Evolutionary conservation across 2,113 vertebrate species (phyloP), one percentile per base, ranked within the genome.

Genomic region (Toxostoma redivivum): DNA sequence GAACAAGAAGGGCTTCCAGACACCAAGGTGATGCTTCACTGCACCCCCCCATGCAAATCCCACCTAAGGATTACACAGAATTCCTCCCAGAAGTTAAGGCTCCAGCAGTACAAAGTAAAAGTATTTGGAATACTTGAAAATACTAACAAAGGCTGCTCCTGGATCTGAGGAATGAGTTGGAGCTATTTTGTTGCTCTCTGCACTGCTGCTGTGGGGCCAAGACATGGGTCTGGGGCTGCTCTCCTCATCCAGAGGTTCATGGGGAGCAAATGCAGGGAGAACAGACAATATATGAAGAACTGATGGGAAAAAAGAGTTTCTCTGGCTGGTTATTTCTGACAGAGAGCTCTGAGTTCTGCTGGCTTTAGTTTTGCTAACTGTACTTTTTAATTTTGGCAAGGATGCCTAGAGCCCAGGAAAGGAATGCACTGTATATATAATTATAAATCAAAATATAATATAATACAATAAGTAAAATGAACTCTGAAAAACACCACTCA

Each of bases 401-500:
- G 73, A 90, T 70, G 58, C 44, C 71, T 73, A 82, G 74, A 96
- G 88, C 77, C 93, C 70, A 54, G 84, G 91, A 90, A 53, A 73
- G 45, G 62, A 92, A 85, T 65, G 78, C 51, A 80, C 35, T 58
- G 64, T 87, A 82, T 91, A 92, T 96, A 92, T 94, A 92, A 95
- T 94, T 96, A 96, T 94, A 96, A 95, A 97, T 97, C 94, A 97
- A 97, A 96, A 96, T 79, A 94, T 53, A 92, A 93, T 91, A 81
- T 56, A 89, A 92, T 93, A 76, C 83, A 91, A 86, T 95, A 89
- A 95, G 90, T 86, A 87, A 94, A 96, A 94, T 92, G 91, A 90
- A 69, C 70, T 54, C 70, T 80, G 95, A 95, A 94, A 94, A 96
- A 83, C 81, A 91, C 92, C 66, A 87, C 83, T 92, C 79, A 48